These are phyloP conservation scores for Eucidaris tribuloides DNA, from an alignment of 35 echinoderm and acorn worm genomes.

Conservation along the genomic window DNA sequence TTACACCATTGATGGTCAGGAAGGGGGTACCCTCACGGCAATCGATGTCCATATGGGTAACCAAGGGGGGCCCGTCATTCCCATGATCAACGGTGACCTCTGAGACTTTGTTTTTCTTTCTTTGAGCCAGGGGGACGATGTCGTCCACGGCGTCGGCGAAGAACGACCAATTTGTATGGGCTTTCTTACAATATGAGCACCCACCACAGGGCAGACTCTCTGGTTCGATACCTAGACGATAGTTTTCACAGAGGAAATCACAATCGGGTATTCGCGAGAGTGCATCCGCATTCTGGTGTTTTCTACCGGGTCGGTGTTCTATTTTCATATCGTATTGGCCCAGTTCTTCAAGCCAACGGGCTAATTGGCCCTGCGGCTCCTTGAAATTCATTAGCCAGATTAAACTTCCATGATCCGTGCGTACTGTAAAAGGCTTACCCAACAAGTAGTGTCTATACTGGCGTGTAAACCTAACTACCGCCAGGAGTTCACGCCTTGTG, in stretches of 20 bases:
- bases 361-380: no score
- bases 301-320: conserved; percentile 14
- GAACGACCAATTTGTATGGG: neutral
- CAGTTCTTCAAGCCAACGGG: conserved; percentile 37
- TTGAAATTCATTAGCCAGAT: conserved; percentile 34
- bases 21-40: no score
- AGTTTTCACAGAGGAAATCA: neutral
- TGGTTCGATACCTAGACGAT: neutral
- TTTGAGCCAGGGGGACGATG: neutral
- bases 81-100: no score
- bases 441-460: conserved; percentile 49
- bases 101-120: no score
- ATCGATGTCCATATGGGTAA: no score
- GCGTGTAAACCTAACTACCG: conserved; percentile 37
- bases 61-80: no score
- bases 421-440: conserved; percentile 3
- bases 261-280: conserved; percentile 15
- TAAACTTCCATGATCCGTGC: conserved; percentile 43
- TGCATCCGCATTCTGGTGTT: conserved; percentile 39
- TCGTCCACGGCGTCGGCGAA: neutral
- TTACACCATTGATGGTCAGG: no score
- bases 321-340: conserved; percentile 37
- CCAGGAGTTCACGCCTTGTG: conserved; percentile 37
- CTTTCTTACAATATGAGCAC: neutral
- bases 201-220: conserved; percentile 9